Conservation (phyloP, 2,113 vertebrate genomes). For the Crotalus helleri region DNA sequence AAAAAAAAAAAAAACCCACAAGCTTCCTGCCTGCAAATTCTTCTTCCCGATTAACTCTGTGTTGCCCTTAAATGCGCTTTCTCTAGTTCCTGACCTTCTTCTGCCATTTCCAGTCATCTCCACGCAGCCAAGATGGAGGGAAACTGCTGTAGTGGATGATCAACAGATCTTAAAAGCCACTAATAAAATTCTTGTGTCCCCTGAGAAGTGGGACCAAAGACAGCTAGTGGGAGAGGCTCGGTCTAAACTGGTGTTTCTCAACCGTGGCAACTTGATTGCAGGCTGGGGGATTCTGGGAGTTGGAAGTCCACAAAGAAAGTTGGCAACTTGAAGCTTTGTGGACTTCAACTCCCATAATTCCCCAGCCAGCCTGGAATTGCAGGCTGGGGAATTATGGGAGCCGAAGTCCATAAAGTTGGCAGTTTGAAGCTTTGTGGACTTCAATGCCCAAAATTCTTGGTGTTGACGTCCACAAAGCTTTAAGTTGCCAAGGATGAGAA, state of each 20-base stretch:
- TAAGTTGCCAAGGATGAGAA: not conserved
- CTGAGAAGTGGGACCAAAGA: not conserved
- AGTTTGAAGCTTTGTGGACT: not conserved
- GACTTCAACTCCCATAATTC: not conserved
- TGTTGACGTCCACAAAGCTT: not conserved
- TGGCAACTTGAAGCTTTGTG: not conserved
- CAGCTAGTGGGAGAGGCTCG: not conserved
- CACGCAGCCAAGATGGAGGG: not conserved
- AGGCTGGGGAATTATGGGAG: not conserved
- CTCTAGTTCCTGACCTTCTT: not conserved
- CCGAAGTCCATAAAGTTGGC: not conserved
- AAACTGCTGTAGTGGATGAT: not conserved
- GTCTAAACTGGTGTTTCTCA: not conserved
- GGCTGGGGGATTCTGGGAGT: no score
- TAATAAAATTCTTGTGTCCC: not conserved
- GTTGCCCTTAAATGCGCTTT: not conserved
- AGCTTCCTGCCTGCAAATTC: not conserved
- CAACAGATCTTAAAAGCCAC: not conserved
- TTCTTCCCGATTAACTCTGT: not conserved
- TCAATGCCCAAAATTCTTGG: not conserved
- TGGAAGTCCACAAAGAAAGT: not conserved
- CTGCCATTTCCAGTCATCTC: not conserved
- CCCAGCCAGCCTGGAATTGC: not conserved
- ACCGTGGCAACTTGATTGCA: not conserved
- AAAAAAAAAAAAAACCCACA: not conserved